phyloP scores from a whole-genome alignment of 2,888 invertebrate genomes.

The Rhopalosiphum nymphaeae region DNA sequence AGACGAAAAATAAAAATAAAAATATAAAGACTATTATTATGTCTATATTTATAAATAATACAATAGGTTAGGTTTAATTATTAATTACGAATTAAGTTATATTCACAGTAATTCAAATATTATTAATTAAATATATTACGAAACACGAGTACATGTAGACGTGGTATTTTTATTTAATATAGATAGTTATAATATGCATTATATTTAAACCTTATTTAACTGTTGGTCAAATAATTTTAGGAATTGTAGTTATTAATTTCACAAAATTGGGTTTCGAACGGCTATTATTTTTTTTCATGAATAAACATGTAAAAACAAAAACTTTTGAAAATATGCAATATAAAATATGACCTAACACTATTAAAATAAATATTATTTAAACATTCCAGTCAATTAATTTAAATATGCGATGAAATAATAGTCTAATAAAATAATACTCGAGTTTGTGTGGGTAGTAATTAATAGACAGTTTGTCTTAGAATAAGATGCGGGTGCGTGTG shows the following conservation, averaged over 20 bases:
- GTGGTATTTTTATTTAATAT: neutral
- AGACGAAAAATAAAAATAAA: neutral
- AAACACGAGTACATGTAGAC: neutral
- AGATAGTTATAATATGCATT: neutral
- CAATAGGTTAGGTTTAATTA: neutral
- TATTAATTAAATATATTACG: neutral
- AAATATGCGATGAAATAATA: neutral
- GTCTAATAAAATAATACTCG: neutral
- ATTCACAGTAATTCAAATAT: neutral
- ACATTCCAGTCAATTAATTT: neutral
- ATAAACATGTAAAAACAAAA: neutral
- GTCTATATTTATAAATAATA: too few relatives aligned
- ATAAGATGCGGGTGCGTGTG: neutral
- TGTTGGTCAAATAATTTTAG: neutral
- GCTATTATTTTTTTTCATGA: neutral
- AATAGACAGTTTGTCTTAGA: neutral
- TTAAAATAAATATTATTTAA: neutral
- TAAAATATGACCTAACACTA: neutral
- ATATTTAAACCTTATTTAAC: neutral
- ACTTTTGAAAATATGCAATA: neutral
- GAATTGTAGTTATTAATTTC: neutral
- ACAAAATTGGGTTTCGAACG: neutral
- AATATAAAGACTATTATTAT: neutral
- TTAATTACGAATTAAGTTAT: neutral
- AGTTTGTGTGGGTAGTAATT: conserved; percentile 11